Evolutionary conservation across 2,113 vertebrate genomes (phyloP).

Genomic region (Sorex araneus): DNA sequence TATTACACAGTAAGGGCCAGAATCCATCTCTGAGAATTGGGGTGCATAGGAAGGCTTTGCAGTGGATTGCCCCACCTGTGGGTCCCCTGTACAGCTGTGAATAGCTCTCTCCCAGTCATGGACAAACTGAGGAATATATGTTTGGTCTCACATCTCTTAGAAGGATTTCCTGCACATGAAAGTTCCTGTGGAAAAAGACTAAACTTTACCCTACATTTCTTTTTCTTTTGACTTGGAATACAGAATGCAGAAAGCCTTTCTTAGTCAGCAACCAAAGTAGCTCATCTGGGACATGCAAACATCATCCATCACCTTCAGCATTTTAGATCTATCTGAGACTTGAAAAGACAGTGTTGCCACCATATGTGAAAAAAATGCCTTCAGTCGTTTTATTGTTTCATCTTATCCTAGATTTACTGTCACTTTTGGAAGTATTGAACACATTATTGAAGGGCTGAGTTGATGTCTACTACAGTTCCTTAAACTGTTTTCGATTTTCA

Average conservation of each 20-base stretch:
- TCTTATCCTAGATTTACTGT: conserved; percentile 67
- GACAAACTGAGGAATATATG: fast-evolving
- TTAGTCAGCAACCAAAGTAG: neutral
- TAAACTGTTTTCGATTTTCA: conserved; percentile 59
- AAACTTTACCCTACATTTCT: neutral
- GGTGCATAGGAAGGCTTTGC: neutral
- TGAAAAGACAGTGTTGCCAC: conserved; percentile 26
- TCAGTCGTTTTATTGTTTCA: conserved; percentile 57
- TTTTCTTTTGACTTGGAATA: conserved; percentile 19
- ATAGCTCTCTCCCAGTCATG: neutral
- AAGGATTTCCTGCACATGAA: neutral
- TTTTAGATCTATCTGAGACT: conserved; percentile 28
- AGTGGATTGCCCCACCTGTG: fast-evolving
- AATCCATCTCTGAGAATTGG: neutral
- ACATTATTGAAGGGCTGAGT: conserved; percentile 45
- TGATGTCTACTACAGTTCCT: conserved; percentile 27
- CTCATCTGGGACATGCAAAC: neutral
- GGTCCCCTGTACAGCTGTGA: no score
- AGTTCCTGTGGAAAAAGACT: neutral
- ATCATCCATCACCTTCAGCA: neutral
- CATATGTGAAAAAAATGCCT: conserved; percentile 34
- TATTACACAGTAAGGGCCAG: neutral
- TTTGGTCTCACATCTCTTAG: neutral
- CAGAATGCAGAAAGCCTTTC: conserved; percentile 41
- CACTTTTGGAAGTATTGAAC: conserved; percentile 36